Conservation (phyloP, 2,888 invertebrate species). For the Chrysolina americana region DNA sequence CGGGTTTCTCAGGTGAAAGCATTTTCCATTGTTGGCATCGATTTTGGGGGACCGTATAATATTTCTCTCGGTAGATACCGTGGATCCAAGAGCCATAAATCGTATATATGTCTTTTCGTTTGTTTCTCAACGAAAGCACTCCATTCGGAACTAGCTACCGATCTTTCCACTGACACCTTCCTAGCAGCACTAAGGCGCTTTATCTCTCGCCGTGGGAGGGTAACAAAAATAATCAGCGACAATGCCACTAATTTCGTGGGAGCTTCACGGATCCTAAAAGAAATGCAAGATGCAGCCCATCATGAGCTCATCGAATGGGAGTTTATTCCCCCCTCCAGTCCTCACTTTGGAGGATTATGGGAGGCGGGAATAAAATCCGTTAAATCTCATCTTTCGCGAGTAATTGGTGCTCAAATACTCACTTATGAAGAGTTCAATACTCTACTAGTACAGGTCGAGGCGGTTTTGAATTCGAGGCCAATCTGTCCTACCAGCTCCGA, state of each 20-base stretch:
- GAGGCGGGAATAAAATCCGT: background rate
- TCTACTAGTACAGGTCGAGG: too few relatives aligned
- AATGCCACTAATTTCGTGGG: conserved; percentile 56
- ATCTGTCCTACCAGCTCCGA: background rate
- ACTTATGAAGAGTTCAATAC: background rate
- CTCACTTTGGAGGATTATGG: background rate
- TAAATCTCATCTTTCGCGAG: background rate
- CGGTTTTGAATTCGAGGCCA: background rate
- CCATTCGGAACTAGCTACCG: conserved; percentile 47
- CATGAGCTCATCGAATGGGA: background rate
- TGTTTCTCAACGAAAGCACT: conserved; percentile 49
- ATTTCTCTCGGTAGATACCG: background rate
- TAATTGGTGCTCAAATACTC: background rate
- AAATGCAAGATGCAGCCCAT: too few relatives aligned
- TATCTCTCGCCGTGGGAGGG: conserved; percentile 27
- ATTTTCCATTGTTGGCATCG: too few relatives aligned
- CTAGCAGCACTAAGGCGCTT: conserved; percentile 52
- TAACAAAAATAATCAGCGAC: conserved; percentile 45
- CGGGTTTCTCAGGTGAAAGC: too few relatives aligned
- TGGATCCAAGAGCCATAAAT: background rate
- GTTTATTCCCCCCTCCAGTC: background rate
- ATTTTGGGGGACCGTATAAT: too few relatives aligned
- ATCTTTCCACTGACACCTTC: conserved; percentile 47
- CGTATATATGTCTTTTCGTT: conserved; percentile 43
- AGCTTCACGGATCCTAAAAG: conserved; percentile 31